Percentiles rank a stretch among this genome's conserved stretches.
These are phyloP conservation scores for Zonitis immaculata DNA, from an alignment of 2,888 invertebrate species.

Conservation along the genomic window DNA sequence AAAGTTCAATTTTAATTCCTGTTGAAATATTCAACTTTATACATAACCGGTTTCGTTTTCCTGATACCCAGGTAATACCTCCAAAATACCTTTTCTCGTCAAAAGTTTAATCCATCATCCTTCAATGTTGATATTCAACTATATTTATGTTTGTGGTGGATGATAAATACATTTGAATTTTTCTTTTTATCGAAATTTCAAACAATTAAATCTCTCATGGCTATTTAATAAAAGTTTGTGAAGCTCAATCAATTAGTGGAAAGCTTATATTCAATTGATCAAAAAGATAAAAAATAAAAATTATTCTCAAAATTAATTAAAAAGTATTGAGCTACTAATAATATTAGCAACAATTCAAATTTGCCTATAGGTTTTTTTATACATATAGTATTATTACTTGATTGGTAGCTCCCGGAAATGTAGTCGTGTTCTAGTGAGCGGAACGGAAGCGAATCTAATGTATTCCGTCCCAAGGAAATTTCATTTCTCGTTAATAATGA, in stretches of 20 bases:
- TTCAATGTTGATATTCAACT: no score
- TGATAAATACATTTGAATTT: no score
- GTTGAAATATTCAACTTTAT: neutral
- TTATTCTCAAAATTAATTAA: no score
- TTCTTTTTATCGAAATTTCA: neutral
- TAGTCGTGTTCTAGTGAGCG: conserved; percentile 21
- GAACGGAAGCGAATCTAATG: conserved; percentile 28
- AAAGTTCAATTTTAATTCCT: neutral
- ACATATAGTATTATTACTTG: conserved; percentile 20
- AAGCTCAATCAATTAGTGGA: no score
- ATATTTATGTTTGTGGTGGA: no score
- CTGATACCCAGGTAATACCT: neutral
- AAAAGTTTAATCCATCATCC: neutral
- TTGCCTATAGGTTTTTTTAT: no score
- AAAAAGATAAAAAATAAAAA: no score
- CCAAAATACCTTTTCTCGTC: neutral
- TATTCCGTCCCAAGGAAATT: conserved; percentile 32
- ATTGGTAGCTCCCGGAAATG: conserved; percentile 32
- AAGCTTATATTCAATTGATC: no score
- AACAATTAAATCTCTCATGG: neutral
- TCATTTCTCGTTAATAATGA: conserved; percentile 33
- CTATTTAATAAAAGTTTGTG: neutral
- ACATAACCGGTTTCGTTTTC: no score
- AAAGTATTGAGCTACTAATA: no score
- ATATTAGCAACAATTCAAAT: no score